Conservation (phyloP, 2,113 vertebrate genomes). For the Silurus glanis region DNA sequence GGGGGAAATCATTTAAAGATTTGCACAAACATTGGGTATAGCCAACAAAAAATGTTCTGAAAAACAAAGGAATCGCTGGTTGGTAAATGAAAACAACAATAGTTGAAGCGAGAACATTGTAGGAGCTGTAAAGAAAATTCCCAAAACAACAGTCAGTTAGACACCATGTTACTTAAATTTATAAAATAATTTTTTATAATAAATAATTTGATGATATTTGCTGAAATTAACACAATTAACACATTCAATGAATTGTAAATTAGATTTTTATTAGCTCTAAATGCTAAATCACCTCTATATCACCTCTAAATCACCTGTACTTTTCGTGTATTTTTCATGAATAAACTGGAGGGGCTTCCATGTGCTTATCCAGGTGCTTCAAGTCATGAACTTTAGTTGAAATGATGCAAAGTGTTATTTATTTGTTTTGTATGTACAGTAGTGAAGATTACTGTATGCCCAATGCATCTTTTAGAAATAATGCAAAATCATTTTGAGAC, state of each 20-base stretch:
- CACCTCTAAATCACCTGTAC: not conserved
- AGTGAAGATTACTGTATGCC: not conserved
- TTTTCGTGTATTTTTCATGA: not conserved
- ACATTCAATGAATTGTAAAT: not conserved
- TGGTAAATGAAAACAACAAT: not conserved
- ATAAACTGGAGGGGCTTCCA: not conserved
- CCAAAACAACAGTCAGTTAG: not conserved
- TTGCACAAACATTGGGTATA: not conserved
- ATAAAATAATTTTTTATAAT: too few species aligned
- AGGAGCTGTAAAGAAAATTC: not conserved
- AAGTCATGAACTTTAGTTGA: not conserved
- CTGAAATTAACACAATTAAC: not conserved
- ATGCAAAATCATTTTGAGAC: not conserved
- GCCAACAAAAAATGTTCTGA: not conserved
- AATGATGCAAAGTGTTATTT: not conserved
- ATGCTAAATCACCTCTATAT: not conserved
- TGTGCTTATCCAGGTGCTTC: too few species aligned
- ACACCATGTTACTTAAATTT: not conserved
- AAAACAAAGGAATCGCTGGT: not conserved
- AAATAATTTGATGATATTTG: not conserved
- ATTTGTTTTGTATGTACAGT: not conserved
- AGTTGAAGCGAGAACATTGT: not conserved
- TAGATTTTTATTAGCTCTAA: too few species aligned
- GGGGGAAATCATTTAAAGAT: too few species aligned
- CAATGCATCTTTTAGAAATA: not conserved